phyloP scores from a whole-genome alignment of 1,140 invertebrate species.

The Tenebrio molitor region DNA sequence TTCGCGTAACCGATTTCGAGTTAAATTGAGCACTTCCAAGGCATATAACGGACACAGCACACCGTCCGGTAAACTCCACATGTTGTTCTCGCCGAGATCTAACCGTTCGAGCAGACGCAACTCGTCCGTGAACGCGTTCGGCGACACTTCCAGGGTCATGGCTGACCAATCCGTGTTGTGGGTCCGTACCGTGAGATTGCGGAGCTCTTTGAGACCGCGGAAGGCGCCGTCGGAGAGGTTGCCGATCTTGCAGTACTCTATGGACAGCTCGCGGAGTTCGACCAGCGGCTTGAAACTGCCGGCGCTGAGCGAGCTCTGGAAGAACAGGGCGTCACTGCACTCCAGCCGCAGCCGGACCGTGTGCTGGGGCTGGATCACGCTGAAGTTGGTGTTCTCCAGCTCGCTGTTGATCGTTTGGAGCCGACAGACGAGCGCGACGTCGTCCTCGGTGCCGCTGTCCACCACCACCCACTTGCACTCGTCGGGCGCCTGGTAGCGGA shows the following conservation, averaged over 20 bases:
- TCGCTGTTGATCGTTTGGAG: constrained; percentile 90
- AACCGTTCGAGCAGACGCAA: constrained; percentile 81
- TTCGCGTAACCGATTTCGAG: constrained; percentile 84
- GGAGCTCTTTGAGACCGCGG: constrained; percentile 82
- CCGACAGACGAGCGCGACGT: constrained; percentile 84
- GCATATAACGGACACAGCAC: constrained; percentile 84
- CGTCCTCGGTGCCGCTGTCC: constrained; percentile 74
- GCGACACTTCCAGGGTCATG: constrained; percentile 84
- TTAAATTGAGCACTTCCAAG: constrained; percentile 84
- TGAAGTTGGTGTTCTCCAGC: constrained; percentile 91
- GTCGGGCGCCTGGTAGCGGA: constrained; percentile 85
- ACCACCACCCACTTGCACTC: constrained; percentile 86
- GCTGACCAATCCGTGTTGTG: constrained; percentile 91
- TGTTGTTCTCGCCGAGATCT: constrained; percentile 90
- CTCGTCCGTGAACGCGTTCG: constrained; percentile 81
- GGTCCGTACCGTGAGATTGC: constrained; percentile 88
- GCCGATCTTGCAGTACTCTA: constrained; percentile 92
- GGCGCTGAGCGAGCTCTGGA: constrained; percentile 87
- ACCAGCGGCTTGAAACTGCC: constrained; percentile 87
- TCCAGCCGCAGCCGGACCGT: constrained; percentile 85
- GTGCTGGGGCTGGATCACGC: constrained; percentile 88
- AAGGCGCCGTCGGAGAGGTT: constrained; percentile 89
- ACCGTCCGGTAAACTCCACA: constrained; percentile 86
- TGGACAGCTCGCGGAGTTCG: constrained; percentile 85
- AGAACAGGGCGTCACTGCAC: constrained; percentile 88